Evolutionary conservation across 2,888 invertebrate species (phyloP).

Genomic region (Heliconius hortense): DNA sequence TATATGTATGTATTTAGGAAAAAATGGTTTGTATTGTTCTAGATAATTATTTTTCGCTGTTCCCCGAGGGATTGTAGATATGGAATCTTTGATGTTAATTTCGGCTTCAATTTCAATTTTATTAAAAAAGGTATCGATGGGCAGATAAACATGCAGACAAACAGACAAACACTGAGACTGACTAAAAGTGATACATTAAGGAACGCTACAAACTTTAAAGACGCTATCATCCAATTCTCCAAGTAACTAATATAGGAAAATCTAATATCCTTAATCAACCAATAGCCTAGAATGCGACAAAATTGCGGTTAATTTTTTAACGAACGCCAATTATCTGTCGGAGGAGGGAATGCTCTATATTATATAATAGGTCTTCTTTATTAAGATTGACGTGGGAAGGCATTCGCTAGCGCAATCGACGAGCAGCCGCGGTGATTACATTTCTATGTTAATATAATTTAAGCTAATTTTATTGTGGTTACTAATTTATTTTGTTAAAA

Average conservation of each 20-base stretch:
- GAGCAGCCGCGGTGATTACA: conserved; percentile 43
- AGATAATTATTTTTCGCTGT: too few species aligned
- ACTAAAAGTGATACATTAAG: too few species aligned
- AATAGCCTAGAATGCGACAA: conserved; percentile 47
- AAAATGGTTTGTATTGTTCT: too few species aligned
- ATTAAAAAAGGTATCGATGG: too few species aligned
- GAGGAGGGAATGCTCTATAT: conserved; percentile 58
- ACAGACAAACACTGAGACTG: too few species aligned
- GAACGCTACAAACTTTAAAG: background rate
- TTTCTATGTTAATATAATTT: conserved; percentile 31
- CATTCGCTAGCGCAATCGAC: conserved; percentile 36
- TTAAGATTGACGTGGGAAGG: conserved; percentile 76
- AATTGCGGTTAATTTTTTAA: conserved; percentile 70
- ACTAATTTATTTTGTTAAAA: background rate
- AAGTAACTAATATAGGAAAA: conserved; percentile 9
- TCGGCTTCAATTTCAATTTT: too few species aligned
- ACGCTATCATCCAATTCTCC: background rate
- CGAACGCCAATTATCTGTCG: conserved; percentile 68
- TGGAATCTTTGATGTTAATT: too few species aligned
- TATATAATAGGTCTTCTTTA: conserved; percentile 69
- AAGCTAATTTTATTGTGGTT: background rate
- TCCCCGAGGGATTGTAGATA: too few species aligned
- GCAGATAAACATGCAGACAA: too few species aligned
- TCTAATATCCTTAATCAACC: conserved; percentile 42
- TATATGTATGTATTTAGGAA: too few species aligned